These are phyloP conservation scores for Columba janthina DNA, from an alignment of 2,113 vertebrate species.

Conservation along the genomic window DNA sequence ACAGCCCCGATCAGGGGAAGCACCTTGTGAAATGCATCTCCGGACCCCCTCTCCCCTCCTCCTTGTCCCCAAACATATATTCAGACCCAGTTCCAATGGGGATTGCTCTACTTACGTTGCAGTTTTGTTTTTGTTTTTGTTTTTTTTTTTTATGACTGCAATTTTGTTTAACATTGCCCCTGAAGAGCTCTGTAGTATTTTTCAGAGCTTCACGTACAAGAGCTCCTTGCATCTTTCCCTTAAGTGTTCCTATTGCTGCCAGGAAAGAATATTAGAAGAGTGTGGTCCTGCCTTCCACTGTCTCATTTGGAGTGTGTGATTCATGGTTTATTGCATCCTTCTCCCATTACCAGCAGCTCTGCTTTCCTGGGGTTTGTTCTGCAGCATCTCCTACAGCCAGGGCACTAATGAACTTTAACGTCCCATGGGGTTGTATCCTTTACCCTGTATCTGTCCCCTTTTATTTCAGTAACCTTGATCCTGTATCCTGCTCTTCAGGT, in stretches of 20 bases:
- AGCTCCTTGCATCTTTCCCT: constrained; percentile 30
- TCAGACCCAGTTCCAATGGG: neutral
- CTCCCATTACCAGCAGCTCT: constrained; percentile 12
- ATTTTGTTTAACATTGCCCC: neutral
- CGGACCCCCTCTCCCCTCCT: neutral
- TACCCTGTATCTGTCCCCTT: neutral
- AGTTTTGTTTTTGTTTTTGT: neutral
- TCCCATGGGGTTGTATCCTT: neutral
- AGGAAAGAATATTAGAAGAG: constrained; percentile 1
- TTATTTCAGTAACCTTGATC: neutral
- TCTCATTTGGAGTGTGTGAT: constrained; percentile 38
- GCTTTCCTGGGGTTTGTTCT: neutral
- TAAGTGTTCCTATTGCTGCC: neutral
- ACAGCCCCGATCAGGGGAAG: neutral
- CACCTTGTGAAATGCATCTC: neutral
- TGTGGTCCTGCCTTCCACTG: constrained; percentile 20
- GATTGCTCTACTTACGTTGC: neutral
- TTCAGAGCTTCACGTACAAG: neutral
- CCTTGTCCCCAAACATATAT: neutral
- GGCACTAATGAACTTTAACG: neutral
- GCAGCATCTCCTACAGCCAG: neutral
- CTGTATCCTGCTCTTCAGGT: neutral
- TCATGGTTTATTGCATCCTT: constrained; percentile 21
- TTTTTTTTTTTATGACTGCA: neutral
- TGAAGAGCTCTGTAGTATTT: constrained; percentile 1